Conservation (phyloP, 2,113 vertebrate genomes). For the Hyla sarda region DNA sequence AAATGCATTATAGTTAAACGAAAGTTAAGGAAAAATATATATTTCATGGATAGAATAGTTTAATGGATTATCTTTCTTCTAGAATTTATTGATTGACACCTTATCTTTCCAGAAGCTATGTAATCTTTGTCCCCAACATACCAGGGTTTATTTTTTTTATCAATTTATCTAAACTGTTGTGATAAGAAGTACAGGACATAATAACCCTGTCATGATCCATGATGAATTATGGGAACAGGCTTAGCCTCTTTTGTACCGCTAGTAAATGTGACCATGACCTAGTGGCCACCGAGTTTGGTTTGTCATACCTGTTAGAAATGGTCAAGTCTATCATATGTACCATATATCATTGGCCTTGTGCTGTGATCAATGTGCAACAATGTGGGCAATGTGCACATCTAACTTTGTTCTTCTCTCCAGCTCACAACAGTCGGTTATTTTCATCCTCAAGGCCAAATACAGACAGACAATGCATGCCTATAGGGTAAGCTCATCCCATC, state of each 20-base stretch:
- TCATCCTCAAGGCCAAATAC: neutral
- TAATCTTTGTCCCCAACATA: neutral
- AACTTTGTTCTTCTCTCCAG: neutral
- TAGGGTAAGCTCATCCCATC: conserved; percentile 28
- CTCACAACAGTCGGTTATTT: neutral
- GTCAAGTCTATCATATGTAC: neutral
- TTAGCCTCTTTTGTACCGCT: neutral
- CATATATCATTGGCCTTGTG: neutral
- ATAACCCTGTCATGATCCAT: too few relatives aligned
- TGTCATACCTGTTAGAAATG: neutral
- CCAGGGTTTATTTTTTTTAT: neutral
- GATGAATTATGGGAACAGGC: too few relatives aligned
- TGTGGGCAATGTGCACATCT: neutral
- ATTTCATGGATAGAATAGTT: neutral
- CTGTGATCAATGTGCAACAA: neutral
- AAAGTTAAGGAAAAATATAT: neutral
- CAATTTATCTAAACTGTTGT: neutral
- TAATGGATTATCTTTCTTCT: too few relatives aligned
- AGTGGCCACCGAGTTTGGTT: neutral
- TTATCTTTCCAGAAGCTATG: too few relatives aligned
- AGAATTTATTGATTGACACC: too few relatives aligned
- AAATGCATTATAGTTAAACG: too few relatives aligned
- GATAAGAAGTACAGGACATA: neutral
- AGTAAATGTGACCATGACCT: neutral
- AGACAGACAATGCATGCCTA: conserved; percentile 25